A percentile compares a stretch with the other conserved stretches of the same genome.
Conservation (phyloP, 2,797 vertebrate genomes). For the Sylvia borin region DNA sequence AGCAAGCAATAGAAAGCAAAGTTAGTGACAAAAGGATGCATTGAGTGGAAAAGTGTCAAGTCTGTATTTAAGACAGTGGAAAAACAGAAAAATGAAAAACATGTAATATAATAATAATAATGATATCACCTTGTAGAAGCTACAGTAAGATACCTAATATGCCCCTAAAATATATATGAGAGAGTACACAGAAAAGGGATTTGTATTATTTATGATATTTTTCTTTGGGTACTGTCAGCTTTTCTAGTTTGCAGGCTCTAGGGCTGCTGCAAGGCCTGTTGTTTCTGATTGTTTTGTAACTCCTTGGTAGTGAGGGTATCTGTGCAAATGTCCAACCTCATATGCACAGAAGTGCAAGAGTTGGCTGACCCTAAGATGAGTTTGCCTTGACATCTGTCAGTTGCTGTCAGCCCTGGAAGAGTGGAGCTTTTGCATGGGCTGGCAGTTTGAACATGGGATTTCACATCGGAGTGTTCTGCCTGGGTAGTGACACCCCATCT, state of each 20-base stretch:
- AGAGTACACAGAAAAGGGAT: not conserved
- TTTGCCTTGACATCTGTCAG: not conserved
- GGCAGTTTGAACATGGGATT: not conserved
- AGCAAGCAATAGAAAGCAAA: not conserved
- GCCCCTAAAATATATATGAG: not conserved
- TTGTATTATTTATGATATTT: not conserved
- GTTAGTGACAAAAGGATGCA: not conserved
- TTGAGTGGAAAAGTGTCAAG: not conserved
- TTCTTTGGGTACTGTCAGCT: not conserved
- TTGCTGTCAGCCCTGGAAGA: not conserved
- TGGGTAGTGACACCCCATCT: no score
- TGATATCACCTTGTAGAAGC: not conserved
- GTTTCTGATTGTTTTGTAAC: not conserved
- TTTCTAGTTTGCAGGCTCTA: not conserved
- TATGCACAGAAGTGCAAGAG: not conserved
- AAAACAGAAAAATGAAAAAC: not conserved
- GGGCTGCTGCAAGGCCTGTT: not conserved
- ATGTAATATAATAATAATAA: not conserved
- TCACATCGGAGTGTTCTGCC: rapidly evolving
- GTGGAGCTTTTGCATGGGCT: not conserved
- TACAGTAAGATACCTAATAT: not conserved
- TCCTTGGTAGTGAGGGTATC: not conserved
- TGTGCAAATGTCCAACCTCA: not conserved
- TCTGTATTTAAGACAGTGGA: not conserved
- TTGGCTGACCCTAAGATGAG: not conserved